Evolutionary conservation across 2,113 vertebrate genomes (phyloP).

Genomic region (Chinchilla lanigera): DNA sequence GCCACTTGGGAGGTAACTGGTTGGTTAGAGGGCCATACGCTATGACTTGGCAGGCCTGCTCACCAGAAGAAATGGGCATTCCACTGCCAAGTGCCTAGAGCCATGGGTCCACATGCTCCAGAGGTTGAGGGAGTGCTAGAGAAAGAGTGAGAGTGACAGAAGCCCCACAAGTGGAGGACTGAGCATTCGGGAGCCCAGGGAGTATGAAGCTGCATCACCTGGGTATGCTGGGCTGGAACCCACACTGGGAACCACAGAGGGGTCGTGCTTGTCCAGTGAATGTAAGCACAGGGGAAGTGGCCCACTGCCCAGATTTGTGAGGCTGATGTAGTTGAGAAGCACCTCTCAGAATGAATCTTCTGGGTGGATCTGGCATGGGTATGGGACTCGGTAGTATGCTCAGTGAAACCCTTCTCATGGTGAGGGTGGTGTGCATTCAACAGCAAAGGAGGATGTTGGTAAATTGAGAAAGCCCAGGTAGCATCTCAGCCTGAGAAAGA

Average conservation of each 20-base stretch:
- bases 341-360: not conserved
- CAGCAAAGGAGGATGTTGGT: not conserved
- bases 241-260: not conserved
- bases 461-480: not conserved
- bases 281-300: not conserved
- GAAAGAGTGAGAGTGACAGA: not conserved
- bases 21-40: not conserved
- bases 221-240: not conserved
- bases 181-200: not conserved
- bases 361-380: not conserved
- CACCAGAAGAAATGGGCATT: not conserved
- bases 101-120: not conserved
- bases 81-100: conserved; percentile 1
- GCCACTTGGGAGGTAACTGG: not conserved
- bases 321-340: not conserved
- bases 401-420: not conserved
- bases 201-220: not conserved
- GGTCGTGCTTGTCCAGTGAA: not conserved
- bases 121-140: not conserved
- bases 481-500: not conserved
- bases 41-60: not conserved
- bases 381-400: not conserved
- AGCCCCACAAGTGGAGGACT: not conserved
- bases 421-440: not conserved
- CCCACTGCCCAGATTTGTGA: not conserved